phyloP scores from a whole-genome alignment of 2,888 invertebrate species.

The Acanthacorydalis orientalis region DNA sequence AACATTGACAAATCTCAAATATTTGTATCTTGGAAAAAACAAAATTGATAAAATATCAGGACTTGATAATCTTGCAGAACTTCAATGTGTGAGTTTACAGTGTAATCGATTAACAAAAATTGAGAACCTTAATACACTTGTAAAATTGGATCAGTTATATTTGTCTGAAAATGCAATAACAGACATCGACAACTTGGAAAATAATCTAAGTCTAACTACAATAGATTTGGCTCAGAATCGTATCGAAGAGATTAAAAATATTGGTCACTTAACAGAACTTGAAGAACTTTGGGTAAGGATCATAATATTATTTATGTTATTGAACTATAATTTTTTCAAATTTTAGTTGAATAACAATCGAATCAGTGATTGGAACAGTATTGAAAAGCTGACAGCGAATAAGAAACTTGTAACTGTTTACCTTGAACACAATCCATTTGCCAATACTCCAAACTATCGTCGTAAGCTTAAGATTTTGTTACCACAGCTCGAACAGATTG shows the following conservation, averaged over 20 bases:
- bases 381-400: slow-evolving; percentile 55
- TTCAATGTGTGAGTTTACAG: slow-evolving; percentile 75
- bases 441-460: slow-evolving; percentile 69
- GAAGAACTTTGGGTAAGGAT: slow-evolving; percentile 86
- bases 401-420: slow-evolving; percentile 70
- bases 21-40: slow-evolving; percentile 85
- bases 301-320: too few species aligned
- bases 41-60: slow-evolving; percentile 81
- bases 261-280: slow-evolving; percentile 57
- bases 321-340: too few species aligned
- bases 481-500: slow-evolving; percentile 80
- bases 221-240: slow-evolving; percentile 83
- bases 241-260: slow-evolving; percentile 60
- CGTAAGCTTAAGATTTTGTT: slow-evolving; percentile 77
- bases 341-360: slow-evolving; percentile 80
- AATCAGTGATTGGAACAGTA: slow-evolving; percentile 66
- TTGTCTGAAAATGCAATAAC: slow-evolving; percentile 85
- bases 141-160: slow-evolving; percentile 72
- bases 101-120: slow-evolving; percentile 78
- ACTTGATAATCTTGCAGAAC: slow-evolving; percentile 48
- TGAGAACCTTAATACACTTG: slow-evolving; percentile 63
- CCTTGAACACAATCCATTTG: slow-evolving; percentile 82
- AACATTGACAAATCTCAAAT: slow-evolving; percentile 52
- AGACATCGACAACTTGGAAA: slow-evolving; percentile 56
- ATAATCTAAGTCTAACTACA: slow-evolving; percentile 57